phyloP scores from a whole-genome alignment of 1,140 invertebrate species.

The Cephus cinctus region DNA sequence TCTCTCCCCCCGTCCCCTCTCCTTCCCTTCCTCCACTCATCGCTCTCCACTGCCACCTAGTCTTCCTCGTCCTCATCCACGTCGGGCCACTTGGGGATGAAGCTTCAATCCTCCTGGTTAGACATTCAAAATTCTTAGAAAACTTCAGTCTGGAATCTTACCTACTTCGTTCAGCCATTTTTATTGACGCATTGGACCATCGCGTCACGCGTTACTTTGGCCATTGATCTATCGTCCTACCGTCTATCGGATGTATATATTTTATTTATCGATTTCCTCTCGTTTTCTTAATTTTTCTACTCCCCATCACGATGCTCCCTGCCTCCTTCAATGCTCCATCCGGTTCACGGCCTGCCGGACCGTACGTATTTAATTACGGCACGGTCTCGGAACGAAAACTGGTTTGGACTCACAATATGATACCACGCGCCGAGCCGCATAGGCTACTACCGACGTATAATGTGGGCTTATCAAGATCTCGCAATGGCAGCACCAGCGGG shows the following conservation, averaged over 20 bases:
- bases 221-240: too few relatives aligned
- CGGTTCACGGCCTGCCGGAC: conserved; percentile 24
- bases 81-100: too few relatives aligned
- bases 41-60: neutral
- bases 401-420: too few relatives aligned
- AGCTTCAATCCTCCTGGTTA: too few relatives aligned
- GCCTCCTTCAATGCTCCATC: neutral
- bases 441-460: conserved; percentile 2
- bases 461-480: conserved; percentile 6
- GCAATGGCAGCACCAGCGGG: conserved; percentile 4
- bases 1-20: neutral
- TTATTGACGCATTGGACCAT: too few relatives aligned
- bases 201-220: too few relatives aligned
- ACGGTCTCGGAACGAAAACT: conserved; percentile 4
- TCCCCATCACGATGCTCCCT: neutral
- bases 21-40: neutral
- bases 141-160: too few relatives aligned
- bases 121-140: too few relatives aligned
- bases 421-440: too few relatives aligned
- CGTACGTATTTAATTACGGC: conserved; percentile 6
- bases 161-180: too few relatives aligned
- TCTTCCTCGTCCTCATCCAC: too few relatives aligned
- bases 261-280: neutral
- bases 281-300: neutral
- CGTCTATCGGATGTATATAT: neutral